Base-by-base conservation (phyloP, 2,888 invertebrate species). In the Nephrotoma flavescens region DNA sequence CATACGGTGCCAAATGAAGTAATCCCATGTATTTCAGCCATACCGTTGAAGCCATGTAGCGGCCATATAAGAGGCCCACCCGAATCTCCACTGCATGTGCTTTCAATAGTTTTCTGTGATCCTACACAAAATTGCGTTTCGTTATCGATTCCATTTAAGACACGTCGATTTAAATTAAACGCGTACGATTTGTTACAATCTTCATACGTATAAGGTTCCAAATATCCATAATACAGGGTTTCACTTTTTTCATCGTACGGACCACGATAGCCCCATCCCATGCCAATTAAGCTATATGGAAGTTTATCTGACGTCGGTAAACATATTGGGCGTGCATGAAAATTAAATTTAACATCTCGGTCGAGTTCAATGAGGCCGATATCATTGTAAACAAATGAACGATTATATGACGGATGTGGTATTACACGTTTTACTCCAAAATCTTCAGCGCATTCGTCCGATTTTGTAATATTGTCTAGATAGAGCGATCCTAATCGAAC, bases 1-100 rank as follows among this genome's bases (percentile, higher is more conserved):
- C 94, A 92, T 47, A 90, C 86, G 88, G 89, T 89, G 42, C 93
- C 92, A 87, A 92, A 90, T 1, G 93, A 93, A 3, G 93, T 93
- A 0, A 94, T 88, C 0, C 93, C 94, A 86, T 93, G 89, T 0
- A 93, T 88, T 85, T 91, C 90, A 88, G 92, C 92, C 89, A 93
- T 90, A 88, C 93, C 93, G 3, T 89, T 87, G 5, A 89, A 86
- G 6, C 88, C 87, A 0, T 31, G 6, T 88, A 90, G 91, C 85
- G 89, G 90, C 0, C 92, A 89, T 83, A 92, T 91, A 41, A 95
- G 90, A 0, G 95, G 95, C 2, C 95, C 94, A 12, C 95, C 95
- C 7, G 94, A 94, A 90, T 95, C 95, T 7, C 95, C 94, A 92
- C 11, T 2, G 47, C 47, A 47, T 12, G 47, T 47, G 47, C 47